Conservation (phyloP, 2,888 invertebrate species). For the Sussaba pulchella region DNA sequence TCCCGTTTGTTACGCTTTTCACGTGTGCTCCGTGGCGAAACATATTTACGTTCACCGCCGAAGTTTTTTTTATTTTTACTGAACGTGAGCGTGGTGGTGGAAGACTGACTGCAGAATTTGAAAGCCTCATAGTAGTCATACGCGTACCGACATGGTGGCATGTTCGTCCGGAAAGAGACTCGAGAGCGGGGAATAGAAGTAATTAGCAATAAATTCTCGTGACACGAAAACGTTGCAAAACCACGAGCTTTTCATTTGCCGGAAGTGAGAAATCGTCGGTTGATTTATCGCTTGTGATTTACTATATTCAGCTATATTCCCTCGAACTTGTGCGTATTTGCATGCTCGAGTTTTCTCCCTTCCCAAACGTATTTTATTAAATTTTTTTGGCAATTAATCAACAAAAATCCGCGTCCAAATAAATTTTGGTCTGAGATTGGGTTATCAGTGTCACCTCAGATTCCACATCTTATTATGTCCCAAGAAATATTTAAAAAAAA, state of each 20-base stretch:
- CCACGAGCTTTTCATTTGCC: conserved; percentile 33
- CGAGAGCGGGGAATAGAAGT: conserved; percentile 43
- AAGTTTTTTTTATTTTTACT: background rate
- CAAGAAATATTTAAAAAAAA: no score
- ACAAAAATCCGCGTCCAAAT: background rate
- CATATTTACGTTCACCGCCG: conserved; percentile 26
- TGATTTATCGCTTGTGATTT: conserved; percentile 44
- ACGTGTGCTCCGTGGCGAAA: conserved; percentile 3
- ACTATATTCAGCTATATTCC: conserved; percentile 5
- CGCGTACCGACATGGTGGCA: background rate
- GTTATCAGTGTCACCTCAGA: background rate
- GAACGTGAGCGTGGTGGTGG: conserved; percentile 15
- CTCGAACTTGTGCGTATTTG: background rate
- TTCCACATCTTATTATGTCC: no score
- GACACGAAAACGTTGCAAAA: conserved; percentile 48
- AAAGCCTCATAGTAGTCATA: background rate
- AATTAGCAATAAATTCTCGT: conserved; percentile 64
- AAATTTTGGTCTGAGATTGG: background rate
- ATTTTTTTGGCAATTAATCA: background rate
- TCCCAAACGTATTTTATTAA: background rate
- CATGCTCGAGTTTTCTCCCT: background rate
- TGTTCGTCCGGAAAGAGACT: no score
- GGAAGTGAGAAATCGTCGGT: conserved; percentile 38
- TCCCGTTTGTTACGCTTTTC: conserved; percentile 3
- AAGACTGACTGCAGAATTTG: conserved; percentile 11